phyloP scores from a whole-genome alignment of 2,113 vertebrate species.

The Nothocercus julius region DNA sequence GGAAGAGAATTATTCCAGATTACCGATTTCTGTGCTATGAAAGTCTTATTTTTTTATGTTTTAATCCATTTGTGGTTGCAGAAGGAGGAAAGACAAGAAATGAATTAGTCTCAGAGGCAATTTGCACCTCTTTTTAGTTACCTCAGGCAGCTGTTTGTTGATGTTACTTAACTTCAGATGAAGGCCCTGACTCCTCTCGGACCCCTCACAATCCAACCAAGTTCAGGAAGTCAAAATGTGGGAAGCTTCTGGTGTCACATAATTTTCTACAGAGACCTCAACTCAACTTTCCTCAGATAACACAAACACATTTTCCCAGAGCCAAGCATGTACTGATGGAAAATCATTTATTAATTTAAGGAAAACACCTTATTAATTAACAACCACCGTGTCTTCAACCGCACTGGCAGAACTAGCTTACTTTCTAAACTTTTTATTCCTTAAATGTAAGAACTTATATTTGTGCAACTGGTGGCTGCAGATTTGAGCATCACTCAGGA shows the following conservation, averaged over 20 bases:
- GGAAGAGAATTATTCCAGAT: background rate
- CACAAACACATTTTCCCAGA: background rate
- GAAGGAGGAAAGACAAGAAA: background rate
- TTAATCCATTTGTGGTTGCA: background rate
- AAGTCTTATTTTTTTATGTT: background rate
- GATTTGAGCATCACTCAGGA: background rate
- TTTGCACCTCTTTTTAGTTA: background rate
- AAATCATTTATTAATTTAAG: background rate
- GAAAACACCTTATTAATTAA: background rate
- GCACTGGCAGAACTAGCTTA: background rate
- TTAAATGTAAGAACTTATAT: background rate
- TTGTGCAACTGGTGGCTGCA: background rate
- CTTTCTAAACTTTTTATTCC: background rate
- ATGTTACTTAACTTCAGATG: background rate
- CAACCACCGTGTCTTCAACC: background rate
- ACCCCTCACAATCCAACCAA: background rate
- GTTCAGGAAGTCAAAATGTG: background rate
- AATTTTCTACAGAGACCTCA: background rate
- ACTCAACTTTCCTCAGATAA: fast-evolving
- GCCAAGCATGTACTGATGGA: background rate
- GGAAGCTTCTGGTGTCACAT: background rate
- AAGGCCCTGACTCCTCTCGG: background rate
- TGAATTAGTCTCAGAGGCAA: background rate
- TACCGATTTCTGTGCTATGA: background rate
- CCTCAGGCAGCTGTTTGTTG: background rate